Percentiles rank a stretch among this genome's conserved stretches.
phyloP scores from a whole-genome alignment of 2,888 invertebrate species.

The Nipponacmea schrenckii region DNA sequence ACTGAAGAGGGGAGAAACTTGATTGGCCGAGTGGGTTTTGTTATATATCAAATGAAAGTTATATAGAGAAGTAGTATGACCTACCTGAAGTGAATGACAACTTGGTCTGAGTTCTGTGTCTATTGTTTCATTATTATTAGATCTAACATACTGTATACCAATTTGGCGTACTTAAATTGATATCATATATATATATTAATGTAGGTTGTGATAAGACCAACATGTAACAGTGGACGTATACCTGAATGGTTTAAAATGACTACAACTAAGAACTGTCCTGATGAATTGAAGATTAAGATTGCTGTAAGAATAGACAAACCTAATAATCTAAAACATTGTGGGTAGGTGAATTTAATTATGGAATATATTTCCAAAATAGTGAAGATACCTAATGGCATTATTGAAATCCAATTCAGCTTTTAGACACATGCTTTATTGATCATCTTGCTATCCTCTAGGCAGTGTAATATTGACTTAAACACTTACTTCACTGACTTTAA shows the following conservation, averaged over 20 bases:
- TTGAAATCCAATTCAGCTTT: neutral
- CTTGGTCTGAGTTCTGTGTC: too few relatives aligned
- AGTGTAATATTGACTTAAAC: neutral
- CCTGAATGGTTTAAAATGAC: slow-evolving; percentile 96
- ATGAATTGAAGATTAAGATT: slow-evolving; percentile 96
- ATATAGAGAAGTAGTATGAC: too few relatives aligned
- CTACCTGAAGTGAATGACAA: too few relatives aligned
- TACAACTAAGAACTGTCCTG: slow-evolving; percentile 91
- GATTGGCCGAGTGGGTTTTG: too few relatives aligned
- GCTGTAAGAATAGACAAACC: slow-evolving; percentile 99
- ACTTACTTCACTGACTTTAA: neutral
- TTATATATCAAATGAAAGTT: too few relatives aligned
- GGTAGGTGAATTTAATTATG: slow-evolving; percentile 73
- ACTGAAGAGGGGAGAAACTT: too few relatives aligned
- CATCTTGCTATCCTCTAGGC: neutral
- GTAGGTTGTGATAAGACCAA: slow-evolving; percentile 70
- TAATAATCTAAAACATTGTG: slow-evolving; percentile 98
- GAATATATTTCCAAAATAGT: neutral
- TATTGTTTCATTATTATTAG: too few relatives aligned
- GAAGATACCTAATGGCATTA: neutral
- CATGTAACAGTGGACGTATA: slow-evolving; percentile 73
- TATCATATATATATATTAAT: too few relatives aligned
- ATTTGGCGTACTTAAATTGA: too few relatives aligned
- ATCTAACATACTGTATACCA: too few relatives aligned
- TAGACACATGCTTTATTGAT: neutral